Conservation (phyloP, 2,888 invertebrate species). For the Machimus atricapillus region DNA sequence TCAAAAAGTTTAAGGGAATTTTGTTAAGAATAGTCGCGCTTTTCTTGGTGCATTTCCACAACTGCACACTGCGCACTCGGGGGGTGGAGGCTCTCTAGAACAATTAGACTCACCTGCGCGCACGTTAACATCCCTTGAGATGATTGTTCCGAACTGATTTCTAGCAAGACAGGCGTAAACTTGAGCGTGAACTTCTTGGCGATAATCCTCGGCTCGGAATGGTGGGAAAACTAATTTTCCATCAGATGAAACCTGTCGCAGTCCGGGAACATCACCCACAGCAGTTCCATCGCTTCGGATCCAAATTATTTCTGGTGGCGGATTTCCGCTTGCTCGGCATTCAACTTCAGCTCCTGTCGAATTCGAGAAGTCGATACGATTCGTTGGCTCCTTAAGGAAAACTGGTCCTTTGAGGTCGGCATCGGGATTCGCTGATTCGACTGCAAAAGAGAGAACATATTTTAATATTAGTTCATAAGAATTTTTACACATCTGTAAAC, state of each 20-base stretch:
- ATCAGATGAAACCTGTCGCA: constrained; percentile 86
- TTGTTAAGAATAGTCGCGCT: background rate
- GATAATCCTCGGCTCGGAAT: constrained; percentile 91
- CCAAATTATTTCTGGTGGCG: constrained; percentile 92
- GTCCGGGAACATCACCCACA: constrained; percentile 88
- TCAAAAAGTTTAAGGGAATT: background rate
- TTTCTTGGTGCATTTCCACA: constrained; percentile 34
- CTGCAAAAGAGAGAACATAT: constrained; percentile 37
- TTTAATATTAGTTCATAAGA: background rate
- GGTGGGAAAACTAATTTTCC: constrained; percentile 94
- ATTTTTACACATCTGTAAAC: background rate
- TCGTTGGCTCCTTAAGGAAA: constrained; percentile 89
- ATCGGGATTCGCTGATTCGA: constrained; percentile 63
- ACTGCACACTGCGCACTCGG: constrained; percentile 42
- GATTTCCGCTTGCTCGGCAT: constrained; percentile 89
- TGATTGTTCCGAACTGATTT: constrained; percentile 88
- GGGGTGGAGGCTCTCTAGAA: constrained; percentile 52
- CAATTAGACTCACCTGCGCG: constrained; percentile 79
- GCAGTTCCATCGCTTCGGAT: constrained; percentile 89
- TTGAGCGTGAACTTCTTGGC: constrained; percentile 93
- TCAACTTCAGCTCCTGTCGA: constrained; percentile 92
- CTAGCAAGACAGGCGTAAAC: constrained; percentile 91
- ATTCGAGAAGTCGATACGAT: constrained; percentile 92
- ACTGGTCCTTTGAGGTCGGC: constrained; percentile 87
- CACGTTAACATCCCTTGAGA: constrained; percentile 91